Conservation (phyloP, 2,113 vertebrate genomes). For the Tragelaphus scriptus region DNA sequence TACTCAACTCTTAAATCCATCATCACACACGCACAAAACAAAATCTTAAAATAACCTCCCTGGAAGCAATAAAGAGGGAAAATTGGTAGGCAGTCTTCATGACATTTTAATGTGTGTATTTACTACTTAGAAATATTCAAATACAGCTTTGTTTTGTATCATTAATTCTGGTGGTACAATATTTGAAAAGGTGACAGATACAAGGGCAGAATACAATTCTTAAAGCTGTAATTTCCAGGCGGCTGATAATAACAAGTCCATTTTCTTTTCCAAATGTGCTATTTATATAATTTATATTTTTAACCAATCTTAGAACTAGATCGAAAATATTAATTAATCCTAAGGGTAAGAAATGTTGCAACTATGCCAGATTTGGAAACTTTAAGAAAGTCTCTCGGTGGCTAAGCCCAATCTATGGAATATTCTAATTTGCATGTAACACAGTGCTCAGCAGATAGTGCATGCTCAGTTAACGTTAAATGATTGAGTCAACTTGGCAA, state of each 20-base stretch:
- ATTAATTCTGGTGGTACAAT: slow-evolving; percentile 32
- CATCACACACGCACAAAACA: background rate
- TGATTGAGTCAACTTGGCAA: background rate
- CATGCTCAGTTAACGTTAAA: background rate
- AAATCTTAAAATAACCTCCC: slow-evolving; percentile 45
- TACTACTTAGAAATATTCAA: slow-evolving; percentile 35
- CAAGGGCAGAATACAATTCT: slow-evolving; percentile 20
- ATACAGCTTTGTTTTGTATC: slow-evolving; percentile 16
- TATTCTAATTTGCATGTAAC: background rate
- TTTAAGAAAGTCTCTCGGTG: background rate
- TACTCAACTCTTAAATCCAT: background rate
- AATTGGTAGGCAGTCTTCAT: background rate
- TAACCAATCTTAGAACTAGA: slow-evolving; percentile 44
- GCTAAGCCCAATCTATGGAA: background rate
- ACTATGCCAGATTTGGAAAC: slow-evolving; percentile 18
- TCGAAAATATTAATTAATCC: slow-evolving; percentile 71
- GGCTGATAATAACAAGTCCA: slow-evolving; percentile 37
- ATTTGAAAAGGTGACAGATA: slow-evolving; percentile 34
- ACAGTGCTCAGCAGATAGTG: background rate
- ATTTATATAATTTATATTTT: slow-evolving; percentile 71
- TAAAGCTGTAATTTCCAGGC: slow-evolving; percentile 50
- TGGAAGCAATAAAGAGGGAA: background rate
- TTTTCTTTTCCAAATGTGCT: slow-evolving; percentile 60
- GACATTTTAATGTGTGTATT: slow-evolving; percentile 40
- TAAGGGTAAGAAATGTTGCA: slow-evolving; percentile 44